Base-by-base conservation (phyloP, 2,113 vertebrate genomes). In the Dromas ardeola region DNA sequence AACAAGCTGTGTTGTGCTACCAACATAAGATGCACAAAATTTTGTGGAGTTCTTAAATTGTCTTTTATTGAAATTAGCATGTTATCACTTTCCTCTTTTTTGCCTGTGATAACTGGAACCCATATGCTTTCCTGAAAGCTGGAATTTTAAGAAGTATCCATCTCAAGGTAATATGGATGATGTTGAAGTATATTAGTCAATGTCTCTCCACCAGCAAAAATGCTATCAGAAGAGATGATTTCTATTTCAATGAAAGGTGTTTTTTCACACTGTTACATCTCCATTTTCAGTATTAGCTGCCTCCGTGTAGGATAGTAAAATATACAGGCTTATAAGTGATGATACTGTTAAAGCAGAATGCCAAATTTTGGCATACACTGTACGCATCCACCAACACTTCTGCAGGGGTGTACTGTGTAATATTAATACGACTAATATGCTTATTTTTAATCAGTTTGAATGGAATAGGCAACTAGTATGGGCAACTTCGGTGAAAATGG, bases 331-430 rank as follows among this genome's bases (percentile, higher is more conserved):
- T 90, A 1, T 14, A 62, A 84, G 52, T 38, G 17, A 73, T 52
- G 49, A 23, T 73, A 3, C 17, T 47, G 36, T 84, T 87, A 81
- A 69, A 86, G 21, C 58, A 70, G 59, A 56, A 56, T 32, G 58
- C 15, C 43, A 66, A 7, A 65, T 86, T 77, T 73, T 74, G 85
- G 26, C 72, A n/a, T 65, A 32, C 8, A 9, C n/a, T 69, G 43
- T 80, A 16, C 0, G 0, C 53, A 78, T 36, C 55, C 59, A 74
- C 53, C 69, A 81, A 38, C 0, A 1, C 25, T 92, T 62, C 19
- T 92, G 45, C 50, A 84, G 59, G 27, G 36, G 20, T 78, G 45
- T 81, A 26, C 6, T 81, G 59, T 21, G 9, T 69, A 70, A 50
- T 69, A 47, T 61, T 80, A 59, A 53, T 74, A 78, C 50, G 45